Evolutionary conservation across 2,113 vertebrate species (phyloP), one percentile per base, ranked within the genome.

Genomic region (Gadus macrocephalus): DNA sequence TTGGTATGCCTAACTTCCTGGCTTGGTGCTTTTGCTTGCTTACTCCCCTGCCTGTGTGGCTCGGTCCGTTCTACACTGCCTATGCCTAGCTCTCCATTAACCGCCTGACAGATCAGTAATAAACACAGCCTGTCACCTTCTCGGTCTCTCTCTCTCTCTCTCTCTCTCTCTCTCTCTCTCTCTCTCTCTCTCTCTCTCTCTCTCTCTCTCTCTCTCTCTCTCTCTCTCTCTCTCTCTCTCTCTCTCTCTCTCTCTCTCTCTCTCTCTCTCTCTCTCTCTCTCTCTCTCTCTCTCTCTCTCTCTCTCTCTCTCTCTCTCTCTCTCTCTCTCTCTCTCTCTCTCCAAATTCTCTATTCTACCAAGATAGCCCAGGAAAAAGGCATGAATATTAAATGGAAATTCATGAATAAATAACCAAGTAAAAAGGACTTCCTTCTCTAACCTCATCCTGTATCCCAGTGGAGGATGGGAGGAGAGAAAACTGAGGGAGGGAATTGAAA

Each of bases 41-140:
- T 16, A 55, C 4, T 55, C 53, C 9, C 72, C 77, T 81, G 73
- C 62, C 70, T 80, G 76, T 69, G 77, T 82, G 76, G 27, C 77
- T 79, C 70, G 77, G 77, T 81, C 84, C 86, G 86, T 77, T 70
- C 83, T 87, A 81, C 84, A 71, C 79, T 81, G 83, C 76, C 81
- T 85, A 73, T 20, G 20, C 20, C 20, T 20, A 20, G 2, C 19
- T 80, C 83, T 82, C 82, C 86, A 92, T 92, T 92, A 91, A 90
- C 88, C 83, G 89, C 86, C 86, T 92, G 91, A 92, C 88, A 92
- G 90, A 92, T 90, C 90, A 86, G 89, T 92, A 92, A 93, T 92
- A 92, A 93, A 93, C 91, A 91, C 90, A 90, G 85, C 86, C 91
- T 89, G 91, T 91, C 90, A 91, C 89, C 90, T 91, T 91, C 87